Evolutionary conservation across 2,888 invertebrate species (phyloP).

Genomic region (Eupeodes latifasciatus): DNA sequence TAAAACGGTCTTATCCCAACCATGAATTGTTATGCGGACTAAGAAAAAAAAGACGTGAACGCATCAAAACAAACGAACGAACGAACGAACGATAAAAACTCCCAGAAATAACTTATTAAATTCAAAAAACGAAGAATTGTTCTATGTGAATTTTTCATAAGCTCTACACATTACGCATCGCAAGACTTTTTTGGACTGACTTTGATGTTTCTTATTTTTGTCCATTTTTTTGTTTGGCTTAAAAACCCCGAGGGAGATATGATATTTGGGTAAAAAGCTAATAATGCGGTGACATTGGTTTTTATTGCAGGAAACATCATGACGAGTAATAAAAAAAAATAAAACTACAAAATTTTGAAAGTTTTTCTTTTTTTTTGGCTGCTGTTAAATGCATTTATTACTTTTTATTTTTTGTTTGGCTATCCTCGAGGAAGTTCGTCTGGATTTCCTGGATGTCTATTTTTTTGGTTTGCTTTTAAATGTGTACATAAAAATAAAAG

Average conservation of each 20-base stretch:
- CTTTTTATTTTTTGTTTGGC: slow-evolving; percentile 3
- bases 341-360: slow-evolving; percentile 23
- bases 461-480: neutral
- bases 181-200: slow-evolving; percentile 25
- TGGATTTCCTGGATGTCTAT: slow-evolving; percentile 10
- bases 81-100: neutral
- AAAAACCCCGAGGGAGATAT: neutral
- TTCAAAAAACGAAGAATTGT: slow-evolving; percentile 38
- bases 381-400: slow-evolving; percentile 29
- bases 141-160: slow-evolving; percentile 56
- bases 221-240: neutral
- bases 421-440: slow-evolving; percentile 3
- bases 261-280: slow-evolving; percentile 40
- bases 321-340: slow-evolving; percentile 8
- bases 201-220: slow-evolving; percentile 3
- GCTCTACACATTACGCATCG: slow-evolving; percentile 24
- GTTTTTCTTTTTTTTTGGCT: slow-evolving; percentile 15
- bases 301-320: slow-evolving; percentile 27
- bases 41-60: neutral
- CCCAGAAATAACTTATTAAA: slow-evolving; percentile 44
- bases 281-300: slow-evolving; percentile 50
- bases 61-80: neutral
- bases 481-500: neutral
- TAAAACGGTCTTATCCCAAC: slow-evolving; percentile 43
- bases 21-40: slow-evolving; percentile 38